phyloP scores from a whole-genome alignment of 2,797 vertebrate genomes.

The Ispidina picta region DNA sequence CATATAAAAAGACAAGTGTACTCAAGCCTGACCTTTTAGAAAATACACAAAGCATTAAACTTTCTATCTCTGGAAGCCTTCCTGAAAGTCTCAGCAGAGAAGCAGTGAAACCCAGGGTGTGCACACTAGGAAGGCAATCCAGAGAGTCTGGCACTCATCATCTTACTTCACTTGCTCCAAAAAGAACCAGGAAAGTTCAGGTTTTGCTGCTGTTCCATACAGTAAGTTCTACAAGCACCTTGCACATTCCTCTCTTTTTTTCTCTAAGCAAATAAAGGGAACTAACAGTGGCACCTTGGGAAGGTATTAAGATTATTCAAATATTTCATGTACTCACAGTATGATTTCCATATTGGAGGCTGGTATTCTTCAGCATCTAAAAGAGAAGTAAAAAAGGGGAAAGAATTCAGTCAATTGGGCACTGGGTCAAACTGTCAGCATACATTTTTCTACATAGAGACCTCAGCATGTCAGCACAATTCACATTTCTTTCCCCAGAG shows the following conservation, averaged over 20 bases:
- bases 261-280: background rate
- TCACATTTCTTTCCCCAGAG: constrained; percentile 30
- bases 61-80: background rate
- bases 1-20: constrained; percentile 9
- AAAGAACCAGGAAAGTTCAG: background rate
- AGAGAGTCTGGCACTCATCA: background rate
- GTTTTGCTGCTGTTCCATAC: background rate
- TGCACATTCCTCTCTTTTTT: background rate
- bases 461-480: constrained; percentile 42
- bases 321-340: constrained; percentile 87
- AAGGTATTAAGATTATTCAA: background rate
- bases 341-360: constrained; percentile 99
- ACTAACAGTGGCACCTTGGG: background rate
- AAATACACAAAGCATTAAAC: constrained; percentile 9
- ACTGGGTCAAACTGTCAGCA: constrained; percentile 48
- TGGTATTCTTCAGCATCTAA: constrained; percentile 98
- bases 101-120: background rate
- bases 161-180: background rate
- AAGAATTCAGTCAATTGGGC: constrained; percentile 57
- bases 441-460: constrained; percentile 37
- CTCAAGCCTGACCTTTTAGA: constrained; percentile 10
- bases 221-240: background rate
- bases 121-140: background rate
- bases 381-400: constrained; percentile 56
- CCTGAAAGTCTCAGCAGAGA: background rate